Evolutionary conservation across 1,140 invertebrate genomes (phyloP), one percentile per base, ranked within the genome.

Genomic region (Drosophila pachea): DNA sequence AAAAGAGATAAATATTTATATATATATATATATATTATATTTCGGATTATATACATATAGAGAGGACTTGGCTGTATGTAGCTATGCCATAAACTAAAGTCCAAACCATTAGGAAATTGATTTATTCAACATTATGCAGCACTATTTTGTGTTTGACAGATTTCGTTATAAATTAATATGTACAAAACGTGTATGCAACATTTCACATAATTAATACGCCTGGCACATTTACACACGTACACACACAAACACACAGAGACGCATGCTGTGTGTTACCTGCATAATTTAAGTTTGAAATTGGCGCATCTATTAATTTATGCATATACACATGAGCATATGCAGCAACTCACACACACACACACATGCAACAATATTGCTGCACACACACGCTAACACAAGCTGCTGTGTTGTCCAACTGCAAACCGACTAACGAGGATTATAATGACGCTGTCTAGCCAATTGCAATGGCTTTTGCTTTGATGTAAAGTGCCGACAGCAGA

Each of bases 361-460:
- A 53, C 53, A 48, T 29, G 40, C 42, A 32, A 36, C 8, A 29
- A 53, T 4, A 14, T 11, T 5, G n/a, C 33, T 35, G 36, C 33
- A 60, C 14, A 42, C 29, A 54, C 11, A 36, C 63, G 73, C n/a
- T 56, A 52, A 61, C 60, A 77, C 38, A 64, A 8, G 55, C 36
- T 31, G 12, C 11, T 54, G 43, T 9, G 47, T 50, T 72, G 52
- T 47, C 71, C 43, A 74, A 69, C 62, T 74, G 67, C 56, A 76
- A 74, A 55, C 66, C 59, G 62, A 66, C 73, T 71, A 68, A 76
- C 50, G 59, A 74, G 73, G 81, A 84, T 84, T 84, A 86, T 84
- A 86, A 86, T 73, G 77, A 74, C 82, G 76, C 77, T 84, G 81
- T 84, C 81, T 84, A 86, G 81, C 81, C 82, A 84, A 84, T 84